Conservation (phyloP, 1,140 invertebrate species). For the Nilaparvata lugens region DNA sequence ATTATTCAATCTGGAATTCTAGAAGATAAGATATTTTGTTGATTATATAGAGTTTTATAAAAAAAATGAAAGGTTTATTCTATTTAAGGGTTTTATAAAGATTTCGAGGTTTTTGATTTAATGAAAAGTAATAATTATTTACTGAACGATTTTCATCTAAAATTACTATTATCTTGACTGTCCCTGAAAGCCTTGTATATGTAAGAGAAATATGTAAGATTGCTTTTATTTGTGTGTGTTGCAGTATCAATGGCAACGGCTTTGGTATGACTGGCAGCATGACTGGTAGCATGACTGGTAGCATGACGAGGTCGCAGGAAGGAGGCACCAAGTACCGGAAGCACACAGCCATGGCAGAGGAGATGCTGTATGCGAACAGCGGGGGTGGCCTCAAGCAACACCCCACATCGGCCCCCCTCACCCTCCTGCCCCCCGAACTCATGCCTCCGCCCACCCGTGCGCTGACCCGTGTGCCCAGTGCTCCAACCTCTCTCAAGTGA, state of each 20-base stretch:
- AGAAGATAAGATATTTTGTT: too few relatives aligned
- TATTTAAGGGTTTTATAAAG: too few relatives aligned
- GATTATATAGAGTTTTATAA: too few relatives aligned
- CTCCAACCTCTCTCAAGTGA: constrained; percentile 52
- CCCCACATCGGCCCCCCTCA: not conserved
- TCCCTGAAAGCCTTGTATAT: not conserved
- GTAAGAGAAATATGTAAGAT: too few relatives aligned
- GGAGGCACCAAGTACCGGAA: constrained; percentile 45
- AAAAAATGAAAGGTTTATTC: too few relatives aligned
- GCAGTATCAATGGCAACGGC: constrained; percentile 3
- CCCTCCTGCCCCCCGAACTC: constrained; percentile 10
- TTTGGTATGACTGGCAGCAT: not conserved
- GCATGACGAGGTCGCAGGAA: not conserved
- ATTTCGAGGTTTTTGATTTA: too few relatives aligned
- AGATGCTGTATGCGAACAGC: constrained; percentile 44
- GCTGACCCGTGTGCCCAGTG: constrained; percentile 57
- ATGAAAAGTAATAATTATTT: too few relatives aligned
- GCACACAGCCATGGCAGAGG: constrained; percentile 53
- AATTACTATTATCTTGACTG: not conserved
- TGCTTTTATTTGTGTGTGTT: not conserved
- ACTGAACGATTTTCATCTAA: too few relatives aligned
- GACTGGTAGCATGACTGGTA: not conserved
- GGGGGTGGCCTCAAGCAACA: not conserved
- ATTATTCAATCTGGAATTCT: too few relatives aligned
- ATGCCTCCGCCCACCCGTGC: constrained; percentile 29